These are phyloP conservation scores for Sinhomidia bicolor DNA, from an alignment of 2,888 invertebrate genomes.

Conservation along the genomic window DNA sequence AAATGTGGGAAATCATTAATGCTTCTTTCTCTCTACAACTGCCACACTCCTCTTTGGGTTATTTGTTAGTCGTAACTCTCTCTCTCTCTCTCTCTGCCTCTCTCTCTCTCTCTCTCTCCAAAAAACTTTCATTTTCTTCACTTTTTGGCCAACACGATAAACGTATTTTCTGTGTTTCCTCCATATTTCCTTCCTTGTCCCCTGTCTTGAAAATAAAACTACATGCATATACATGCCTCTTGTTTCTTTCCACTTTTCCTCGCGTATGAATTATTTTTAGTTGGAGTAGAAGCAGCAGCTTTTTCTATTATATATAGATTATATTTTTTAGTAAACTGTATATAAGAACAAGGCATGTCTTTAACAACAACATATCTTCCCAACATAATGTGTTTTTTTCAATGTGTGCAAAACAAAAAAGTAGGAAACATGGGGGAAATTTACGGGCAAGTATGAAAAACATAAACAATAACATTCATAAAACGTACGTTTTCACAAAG, in stretches of 20 bases:
- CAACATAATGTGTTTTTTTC: background rate
- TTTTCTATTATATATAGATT: background rate
- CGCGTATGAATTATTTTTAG: constrained; percentile 16
- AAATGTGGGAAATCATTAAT: constrained; percentile 67
- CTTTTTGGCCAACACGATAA: constrained; percentile 43
- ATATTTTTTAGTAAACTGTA: too few relatives aligned
- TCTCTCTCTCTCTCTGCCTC: constrained; percentile 14
- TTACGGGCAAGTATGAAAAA: constrained; percentile 51
- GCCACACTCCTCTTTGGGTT: constrained; percentile 55
- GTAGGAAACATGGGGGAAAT: constrained; percentile 36
- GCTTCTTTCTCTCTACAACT: constrained; percentile 31
- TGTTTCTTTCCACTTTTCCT: background rate
- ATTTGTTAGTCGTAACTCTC: constrained; percentile 67
- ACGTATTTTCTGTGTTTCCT: background rate
- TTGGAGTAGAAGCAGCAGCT: too few relatives aligned
- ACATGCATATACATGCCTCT: background rate
- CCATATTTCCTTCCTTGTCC: background rate
- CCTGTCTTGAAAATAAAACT: background rate
- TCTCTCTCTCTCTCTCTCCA: constrained; percentile 2
- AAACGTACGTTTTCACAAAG: constrained; percentile 45
- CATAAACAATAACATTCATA: constrained; percentile 65
- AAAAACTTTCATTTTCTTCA: constrained; percentile 50
- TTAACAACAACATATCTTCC: background rate
- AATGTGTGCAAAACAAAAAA: constrained; percentile 38
- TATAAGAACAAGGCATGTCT: too few relatives aligned